Evolutionary conservation across 2,113 vertebrate genomes (phyloP), one percentile per base, ranked within the genome.

Genomic region (Actenoides hombroni): DNA sequence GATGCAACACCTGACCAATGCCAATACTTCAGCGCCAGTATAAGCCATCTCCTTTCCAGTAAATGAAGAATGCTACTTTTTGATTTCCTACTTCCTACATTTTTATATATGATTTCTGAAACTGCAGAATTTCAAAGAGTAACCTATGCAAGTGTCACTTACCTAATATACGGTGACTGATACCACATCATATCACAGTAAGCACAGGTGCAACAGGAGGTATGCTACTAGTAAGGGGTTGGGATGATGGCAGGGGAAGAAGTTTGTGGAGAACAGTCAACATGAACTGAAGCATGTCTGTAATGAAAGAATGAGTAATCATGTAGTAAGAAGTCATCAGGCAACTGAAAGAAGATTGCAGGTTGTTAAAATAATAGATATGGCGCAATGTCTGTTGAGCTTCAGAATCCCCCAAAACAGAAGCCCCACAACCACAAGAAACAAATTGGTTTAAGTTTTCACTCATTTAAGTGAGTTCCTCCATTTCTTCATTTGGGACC

Each of bases 131-230:
- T 82, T 90, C n/a, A 17, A 77, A 75, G 7, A 67, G 13, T 10
- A 65, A 21, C 6, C 6, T 59, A 28, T n/a, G 9, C 9, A 31
- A 1, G 1, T 18, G 9, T 44, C 26, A 1, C 0, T 0, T 18
- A 6, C 31, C 31, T 70, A 74, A 77, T 13, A 44, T 11, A 57
- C 39, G 16, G n/a, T 35, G 48, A 39, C 15, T 26, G 15, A 26
- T 26, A 42, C 2, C 54, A 63, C 10, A 46, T 15, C 35, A 44
- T 20, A 40, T 67, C n/a, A 35, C 9, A 39, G 6, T 24, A 59
- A 63, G 37, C 0, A 0, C 5, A 60, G 35, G 61, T 25, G 24
- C 3, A 57, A n/a, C 28, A 78, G 11, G 5, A n/a, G 6, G 8
- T 29, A 16, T 1, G 3, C 1, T 2, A 13, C 15, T 37, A 37